phyloP scores from a whole-genome alignment of 2,113 vertebrate species.

The Muscicapa adusta region DNA sequence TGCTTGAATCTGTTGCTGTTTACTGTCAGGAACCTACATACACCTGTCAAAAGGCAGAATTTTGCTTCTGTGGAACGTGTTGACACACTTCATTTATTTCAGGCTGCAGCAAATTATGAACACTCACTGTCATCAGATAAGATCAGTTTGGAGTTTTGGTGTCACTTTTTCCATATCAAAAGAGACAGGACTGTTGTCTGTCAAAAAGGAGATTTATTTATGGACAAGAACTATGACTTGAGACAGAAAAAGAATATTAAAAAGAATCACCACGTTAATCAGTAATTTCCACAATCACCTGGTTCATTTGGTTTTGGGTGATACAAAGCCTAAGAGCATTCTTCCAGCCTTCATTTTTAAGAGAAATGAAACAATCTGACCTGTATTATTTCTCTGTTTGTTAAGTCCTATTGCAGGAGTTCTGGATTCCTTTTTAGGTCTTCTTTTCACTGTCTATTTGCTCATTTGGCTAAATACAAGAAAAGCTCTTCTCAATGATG shows the following conservation, averaged over 20 bases:
- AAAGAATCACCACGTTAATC: neutral
- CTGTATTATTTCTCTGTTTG: neutral
- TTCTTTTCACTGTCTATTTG: neutral
- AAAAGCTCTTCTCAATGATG: neutral
- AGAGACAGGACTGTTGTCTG: neutral
- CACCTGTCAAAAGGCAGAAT: neutral
- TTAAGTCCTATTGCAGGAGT: neutral
- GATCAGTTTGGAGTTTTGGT: neutral
- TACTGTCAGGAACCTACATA: neutral
- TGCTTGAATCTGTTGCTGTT: neutral
- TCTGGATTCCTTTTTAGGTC: neutral
- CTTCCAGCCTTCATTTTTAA: neutral
- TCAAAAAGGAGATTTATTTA: neutral
- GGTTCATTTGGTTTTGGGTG: neutral
- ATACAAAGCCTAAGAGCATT: neutral
- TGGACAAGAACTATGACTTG: neutral
- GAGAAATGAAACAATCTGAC: neutral
- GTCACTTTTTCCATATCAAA: neutral
- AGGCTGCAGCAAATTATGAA: neutral
- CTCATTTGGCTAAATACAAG: neutral
- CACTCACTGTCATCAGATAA: neutral
- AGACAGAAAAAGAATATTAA: neutral
- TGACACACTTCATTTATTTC: conserved; percentile 3
- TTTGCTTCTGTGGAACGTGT: neutral
- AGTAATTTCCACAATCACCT: neutral